Percentiles rank a stretch among this genome's conserved stretches.
Evolutionary conservation across 35 echinoderm and acorn worm species (phyloP).

Genomic region (Strongylocentrotus purpuratus): DNA sequence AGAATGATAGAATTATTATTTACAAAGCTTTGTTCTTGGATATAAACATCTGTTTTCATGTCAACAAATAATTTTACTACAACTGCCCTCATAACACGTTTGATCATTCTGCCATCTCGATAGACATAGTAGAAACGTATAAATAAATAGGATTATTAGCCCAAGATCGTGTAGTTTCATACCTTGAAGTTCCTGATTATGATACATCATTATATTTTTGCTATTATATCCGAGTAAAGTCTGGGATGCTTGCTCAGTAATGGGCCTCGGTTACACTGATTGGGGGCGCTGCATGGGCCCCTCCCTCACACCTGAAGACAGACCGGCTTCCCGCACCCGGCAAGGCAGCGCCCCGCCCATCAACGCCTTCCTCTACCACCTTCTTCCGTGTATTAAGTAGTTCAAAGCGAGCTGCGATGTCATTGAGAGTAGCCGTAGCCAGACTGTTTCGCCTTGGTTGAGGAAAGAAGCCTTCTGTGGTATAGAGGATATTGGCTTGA

Average conservation of each 20-base stretch:
- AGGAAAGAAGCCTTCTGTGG: constrained; percentile 47
- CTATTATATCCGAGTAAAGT: too few relatives aligned
- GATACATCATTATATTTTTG: too few relatives aligned
- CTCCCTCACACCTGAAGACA: constrained; percentile 15
- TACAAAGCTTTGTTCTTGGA: neutral
- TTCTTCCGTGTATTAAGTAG: constrained; percentile 34
- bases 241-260: neutral
- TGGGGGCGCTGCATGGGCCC: neutral
- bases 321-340: neutral
- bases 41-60: neutral
- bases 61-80: neutral
- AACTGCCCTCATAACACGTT: neutral
- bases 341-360: neutral
- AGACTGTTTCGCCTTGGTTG: constrained; percentile 59
- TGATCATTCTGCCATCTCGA: neutral
- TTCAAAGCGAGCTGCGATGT: constrained; percentile 58
- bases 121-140: neutral
- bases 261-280: constrained; percentile 19
- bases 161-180: neutral
- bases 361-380: constrained; percentile 50
- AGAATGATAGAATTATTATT: neutral
- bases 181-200: neutral
- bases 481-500: constrained; percentile 36
- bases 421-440: constrained; percentile 37
- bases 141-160: neutral